Evolutionary conservation across 2,888 invertebrate genomes (phyloP).

Genomic region (Ferrisia virgata): DNA sequence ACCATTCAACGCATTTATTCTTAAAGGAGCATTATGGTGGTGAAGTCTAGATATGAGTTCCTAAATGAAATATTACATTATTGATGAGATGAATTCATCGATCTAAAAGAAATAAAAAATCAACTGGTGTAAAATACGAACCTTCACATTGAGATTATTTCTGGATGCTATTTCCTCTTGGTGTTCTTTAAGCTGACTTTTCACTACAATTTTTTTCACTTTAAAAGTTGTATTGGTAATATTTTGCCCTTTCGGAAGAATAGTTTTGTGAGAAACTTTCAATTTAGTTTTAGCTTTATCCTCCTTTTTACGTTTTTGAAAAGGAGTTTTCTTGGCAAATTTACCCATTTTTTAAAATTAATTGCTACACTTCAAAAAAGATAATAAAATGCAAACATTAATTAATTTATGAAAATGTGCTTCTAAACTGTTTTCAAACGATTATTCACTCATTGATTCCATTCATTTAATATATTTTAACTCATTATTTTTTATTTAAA

Average conservation of each 20-base stretch:
- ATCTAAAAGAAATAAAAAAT: neutral
- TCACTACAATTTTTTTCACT: constrained; percentile 79
- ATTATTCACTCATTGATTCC: too few species aligned
- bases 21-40: constrained; percentile 70
- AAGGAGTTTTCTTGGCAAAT: constrained; percentile 39
- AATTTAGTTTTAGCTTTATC: constrained; percentile 88
- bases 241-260: constrained; percentile 80
- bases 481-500: too few species aligned
- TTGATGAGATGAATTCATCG: neutral
- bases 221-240: constrained; percentile 86
- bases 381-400: too few species aligned
- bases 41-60: constrained; percentile 69
- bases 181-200: constrained; percentile 66
- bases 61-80: constrained; percentile 54
- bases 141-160: constrained; percentile 67
- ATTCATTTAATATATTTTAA: too few species aligned
- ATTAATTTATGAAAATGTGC: too few species aligned
- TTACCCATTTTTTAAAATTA: constrained; percentile 43
- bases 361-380: too few species aligned
- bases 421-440: too few species aligned
- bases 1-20: constrained; percentile 62
- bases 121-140: constrained; percentile 51
- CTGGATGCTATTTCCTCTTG: constrained; percentile 62
- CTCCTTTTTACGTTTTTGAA: constrained; percentile 72
- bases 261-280: constrained; percentile 68